These are phyloP conservation scores for Pipistrellus pipistrellus DNA, from an alignment of 2,797 vertebrate genomes.

Conservation along the genomic window DNA sequence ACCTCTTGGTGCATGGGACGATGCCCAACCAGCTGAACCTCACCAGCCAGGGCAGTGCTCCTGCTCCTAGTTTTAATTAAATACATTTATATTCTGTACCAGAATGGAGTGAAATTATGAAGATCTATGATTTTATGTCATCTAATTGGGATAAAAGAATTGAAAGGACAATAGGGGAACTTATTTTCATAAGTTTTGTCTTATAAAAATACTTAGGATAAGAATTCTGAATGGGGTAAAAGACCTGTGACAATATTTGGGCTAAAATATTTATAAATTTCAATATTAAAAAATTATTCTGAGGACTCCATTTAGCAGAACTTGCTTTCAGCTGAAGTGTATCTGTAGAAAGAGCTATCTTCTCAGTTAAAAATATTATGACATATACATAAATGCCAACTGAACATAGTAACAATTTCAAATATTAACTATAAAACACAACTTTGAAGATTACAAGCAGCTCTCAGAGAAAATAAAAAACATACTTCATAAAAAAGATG, in stretches of 20 bases:
- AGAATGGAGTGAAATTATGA: neutral
- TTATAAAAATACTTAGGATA: constrained; percentile 51
- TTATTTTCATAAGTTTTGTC: constrained; percentile 34
- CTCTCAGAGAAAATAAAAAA: constrained; percentile 47
- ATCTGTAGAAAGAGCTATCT: constrained; percentile 38
- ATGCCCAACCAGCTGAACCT: too few species aligned
- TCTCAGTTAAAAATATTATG: constrained; percentile 50
- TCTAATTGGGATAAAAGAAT: constrained; percentile 26
- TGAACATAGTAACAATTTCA: neutral
- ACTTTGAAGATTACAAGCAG: constrained; percentile 17
- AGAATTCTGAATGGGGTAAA: constrained; percentile 7
- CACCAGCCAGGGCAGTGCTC: too few species aligned
- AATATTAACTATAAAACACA: constrained; percentile 47
- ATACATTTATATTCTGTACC: neutral
- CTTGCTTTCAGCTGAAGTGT: neutral
- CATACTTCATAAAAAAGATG: constrained; percentile 28
- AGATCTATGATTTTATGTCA: neutral
- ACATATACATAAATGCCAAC: neutral
- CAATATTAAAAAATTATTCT: neutral
- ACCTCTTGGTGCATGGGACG: too few species aligned
- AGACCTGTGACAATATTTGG: neutral
- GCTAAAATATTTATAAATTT: constrained; percentile 47
- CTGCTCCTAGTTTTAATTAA: neutral
- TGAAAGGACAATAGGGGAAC: neutral
- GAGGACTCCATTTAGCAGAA: constrained; percentile 18